Conservation (phyloP, 2,113 vertebrate species). For the Himantopus leucocephalus region DNA sequence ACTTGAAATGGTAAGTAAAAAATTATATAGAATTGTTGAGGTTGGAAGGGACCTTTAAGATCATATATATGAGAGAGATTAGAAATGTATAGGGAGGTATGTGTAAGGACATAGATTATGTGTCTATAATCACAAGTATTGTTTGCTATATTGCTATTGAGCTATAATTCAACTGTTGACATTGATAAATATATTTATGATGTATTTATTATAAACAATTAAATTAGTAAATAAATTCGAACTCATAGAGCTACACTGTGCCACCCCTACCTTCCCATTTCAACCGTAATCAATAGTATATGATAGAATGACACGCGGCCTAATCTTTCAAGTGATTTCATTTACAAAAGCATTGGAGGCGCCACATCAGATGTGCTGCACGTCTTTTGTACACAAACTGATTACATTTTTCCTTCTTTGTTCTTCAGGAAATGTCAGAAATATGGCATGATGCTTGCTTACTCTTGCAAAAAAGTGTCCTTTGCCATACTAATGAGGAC, state of each 20-base stretch:
- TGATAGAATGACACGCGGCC: background rate
- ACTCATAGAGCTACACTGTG: background rate
- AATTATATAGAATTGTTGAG: background rate
- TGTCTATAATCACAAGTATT: background rate
- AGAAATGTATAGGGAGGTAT: background rate
- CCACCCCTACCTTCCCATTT: background rate
- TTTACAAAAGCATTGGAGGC: background rate
- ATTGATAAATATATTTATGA: background rate
- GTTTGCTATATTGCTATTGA: background rate
- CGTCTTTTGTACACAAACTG: background rate
- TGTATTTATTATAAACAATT: background rate
- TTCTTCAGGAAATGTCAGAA: conserved; percentile 31
- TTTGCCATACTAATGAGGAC: conserved; percentile 73
- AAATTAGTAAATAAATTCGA: background rate
- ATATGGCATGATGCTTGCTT: conserved; percentile 44
- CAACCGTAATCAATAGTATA: background rate
- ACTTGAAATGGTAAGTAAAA: background rate
- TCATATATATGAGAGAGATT: background rate
- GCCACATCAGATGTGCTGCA: background rate
- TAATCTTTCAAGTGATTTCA: background rate
- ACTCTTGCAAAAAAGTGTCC: conserved; percentile 64
- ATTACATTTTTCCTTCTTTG: background rate
- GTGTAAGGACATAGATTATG: background rate
- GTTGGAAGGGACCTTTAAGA: too few relatives aligned
- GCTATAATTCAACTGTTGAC: background rate